phyloP scores from a whole-genome alignment of 2,113 vertebrate genomes.

The Vireo altiloquus region DNA sequence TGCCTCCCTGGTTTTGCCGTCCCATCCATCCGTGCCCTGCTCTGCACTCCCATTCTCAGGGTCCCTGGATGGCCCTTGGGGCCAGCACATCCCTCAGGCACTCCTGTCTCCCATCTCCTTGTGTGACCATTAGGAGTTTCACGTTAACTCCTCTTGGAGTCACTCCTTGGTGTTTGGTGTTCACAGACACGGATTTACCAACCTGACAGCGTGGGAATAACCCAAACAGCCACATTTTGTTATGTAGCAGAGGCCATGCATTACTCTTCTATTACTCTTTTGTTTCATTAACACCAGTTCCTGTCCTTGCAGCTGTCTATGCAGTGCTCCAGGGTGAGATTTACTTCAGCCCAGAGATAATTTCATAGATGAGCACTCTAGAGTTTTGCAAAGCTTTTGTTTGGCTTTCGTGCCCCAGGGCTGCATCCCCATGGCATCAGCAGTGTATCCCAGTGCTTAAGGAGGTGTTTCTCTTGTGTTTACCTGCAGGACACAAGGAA shows the following conservation, averaged over 20 bases:
- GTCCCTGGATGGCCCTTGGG: neutral
- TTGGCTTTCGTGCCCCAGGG: neutral
- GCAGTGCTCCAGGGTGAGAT: neutral
- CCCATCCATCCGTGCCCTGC: neutral
- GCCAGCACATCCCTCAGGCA: neutral
- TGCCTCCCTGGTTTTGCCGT: neutral
- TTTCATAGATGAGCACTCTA: neutral
- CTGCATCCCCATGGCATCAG: neutral
- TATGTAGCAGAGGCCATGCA: accelerated
- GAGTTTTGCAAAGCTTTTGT: neutral
- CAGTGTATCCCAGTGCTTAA: neutral
- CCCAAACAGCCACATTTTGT: neutral
- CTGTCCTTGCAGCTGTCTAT: neutral
- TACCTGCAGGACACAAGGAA: neutral
- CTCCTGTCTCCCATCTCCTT: neutral
- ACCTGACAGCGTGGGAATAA: neutral
- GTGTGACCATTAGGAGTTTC: neutral
- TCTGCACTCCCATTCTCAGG: neutral
- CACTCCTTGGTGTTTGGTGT: neutral
- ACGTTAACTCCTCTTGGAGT: neutral
- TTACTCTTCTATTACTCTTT: neutral
- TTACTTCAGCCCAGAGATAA: neutral
- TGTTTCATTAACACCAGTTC: neutral
- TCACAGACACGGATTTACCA: accelerated
- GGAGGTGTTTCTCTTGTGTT: neutral